Percentiles rank a stretch among this genome's conserved stretches.
phyloP scores from a whole-genome alignment of 1,140 invertebrate species.

The Zaprionus inermis region DNA sequence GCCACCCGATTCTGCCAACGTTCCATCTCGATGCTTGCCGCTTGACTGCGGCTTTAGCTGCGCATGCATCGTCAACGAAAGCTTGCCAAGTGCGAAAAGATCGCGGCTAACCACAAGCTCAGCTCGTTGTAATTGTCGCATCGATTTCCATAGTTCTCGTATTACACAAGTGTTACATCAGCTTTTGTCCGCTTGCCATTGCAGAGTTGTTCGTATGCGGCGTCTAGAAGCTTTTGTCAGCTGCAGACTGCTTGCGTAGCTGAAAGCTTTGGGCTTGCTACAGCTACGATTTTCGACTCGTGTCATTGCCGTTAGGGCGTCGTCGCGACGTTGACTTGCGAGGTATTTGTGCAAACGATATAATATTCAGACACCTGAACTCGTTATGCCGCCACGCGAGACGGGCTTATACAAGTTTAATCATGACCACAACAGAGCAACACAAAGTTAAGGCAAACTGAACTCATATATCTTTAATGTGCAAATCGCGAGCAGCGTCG shows the following conservation, averaged over 20 bases:
- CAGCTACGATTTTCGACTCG: not conserved
- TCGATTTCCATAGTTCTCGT: not conserved
- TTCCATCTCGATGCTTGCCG: slow-evolving; percentile 86
- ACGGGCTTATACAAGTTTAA: slow-evolving; percentile 16
- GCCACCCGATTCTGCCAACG: slow-evolving; percentile 88
- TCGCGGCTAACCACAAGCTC: slow-evolving; percentile 6
- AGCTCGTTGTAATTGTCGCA: too few relatives aligned
- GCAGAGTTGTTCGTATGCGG: not conserved
- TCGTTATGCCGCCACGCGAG: not conserved
- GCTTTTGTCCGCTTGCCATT: not conserved
- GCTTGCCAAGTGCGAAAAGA: not conserved
- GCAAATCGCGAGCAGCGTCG: slow-evolving; percentile 6
- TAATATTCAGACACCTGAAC: slow-evolving; percentile 7
- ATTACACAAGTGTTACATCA: slow-evolving; percentile 19
- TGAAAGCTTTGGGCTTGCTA: not conserved
- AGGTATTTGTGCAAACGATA: not conserved
- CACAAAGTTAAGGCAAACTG: slow-evolving; percentile 16
- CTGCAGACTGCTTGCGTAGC: not conserved
- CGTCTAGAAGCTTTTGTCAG: not conserved
- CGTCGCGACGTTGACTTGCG: not conserved
- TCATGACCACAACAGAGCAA: slow-evolving; percentile 26
- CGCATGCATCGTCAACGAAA: not conserved
- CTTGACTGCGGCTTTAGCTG: slow-evolving; percentile 26
- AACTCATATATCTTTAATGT: slow-evolving; percentile 34
- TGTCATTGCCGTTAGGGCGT: not conserved